Evolutionary conservation across 2,113 vertebrate species (phyloP), one percentile per base, ranked within the genome.

Genomic region (Toxotes chatareus): DNA sequence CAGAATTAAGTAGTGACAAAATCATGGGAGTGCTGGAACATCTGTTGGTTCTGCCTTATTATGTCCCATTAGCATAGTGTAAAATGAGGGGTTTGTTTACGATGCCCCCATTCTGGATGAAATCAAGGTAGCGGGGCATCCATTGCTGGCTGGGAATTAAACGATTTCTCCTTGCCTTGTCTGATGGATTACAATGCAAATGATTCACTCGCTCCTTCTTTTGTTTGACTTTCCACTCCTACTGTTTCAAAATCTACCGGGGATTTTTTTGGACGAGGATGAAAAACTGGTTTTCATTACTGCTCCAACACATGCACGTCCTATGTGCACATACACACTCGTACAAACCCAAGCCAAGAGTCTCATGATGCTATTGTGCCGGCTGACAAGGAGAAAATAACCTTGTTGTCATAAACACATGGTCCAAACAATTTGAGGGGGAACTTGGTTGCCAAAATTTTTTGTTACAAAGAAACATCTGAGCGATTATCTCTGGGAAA

Each of bases 21-120:
- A 75, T 73, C 47, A 51, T 3, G 8, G 69, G 59, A 71, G 87
- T 32, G 64, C 51, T 70, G 80, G 36, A 91, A 84, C 91, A 93
- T 88, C 91, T 92, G 90, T 79, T 86, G 86, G 85, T 87, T 89
- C 84, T 89, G 93, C 88, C 75, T 86, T 85, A 90, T 89, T 86
- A 84, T 75, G 73, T 55, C 47, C 75, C 79, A 93, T 93, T 92
- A 92, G 80, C 91, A 89, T 82, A 55, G 76, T 34, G 71, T 91
- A 73, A 88, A 89, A 89, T 82, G 79, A 83, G 83, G 55, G 68
- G 73, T 69, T 80, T 87, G 83, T 89, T 89, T 80, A 75, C 72
- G n/a, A 70, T 38, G 64, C 51, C 73, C 76, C 77, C 70, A 11
- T 73, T 86, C 75, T 68, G 82, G 79, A 84, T 91, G 60, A 76